Evolutionary conservation across 2,888 invertebrate species (phyloP).

Genomic region (Nomada goodeniana): DNA sequence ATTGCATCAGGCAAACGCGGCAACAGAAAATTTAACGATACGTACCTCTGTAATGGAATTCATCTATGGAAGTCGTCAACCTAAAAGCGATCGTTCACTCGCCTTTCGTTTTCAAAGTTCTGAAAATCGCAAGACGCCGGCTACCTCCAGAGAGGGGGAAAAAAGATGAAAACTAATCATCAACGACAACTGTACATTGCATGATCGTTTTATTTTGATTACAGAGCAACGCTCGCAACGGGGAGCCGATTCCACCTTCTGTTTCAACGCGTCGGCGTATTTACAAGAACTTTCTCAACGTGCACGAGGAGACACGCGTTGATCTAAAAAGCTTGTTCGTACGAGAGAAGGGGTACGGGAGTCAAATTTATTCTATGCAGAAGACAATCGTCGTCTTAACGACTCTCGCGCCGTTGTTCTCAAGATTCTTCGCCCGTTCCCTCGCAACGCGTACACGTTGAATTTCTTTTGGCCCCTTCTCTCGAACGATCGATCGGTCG

Average conservation of each 20-base stretch:
- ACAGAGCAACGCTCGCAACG: conserved; percentile 72
- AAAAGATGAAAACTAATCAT: conserved; percentile 3
- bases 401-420: neutral
- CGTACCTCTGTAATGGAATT: too few species aligned
- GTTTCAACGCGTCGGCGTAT: conserved; percentile 51
- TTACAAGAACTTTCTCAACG: conserved; percentile 51
- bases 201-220: conserved; percentile 79
- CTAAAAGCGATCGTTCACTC: neutral
- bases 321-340: conserved; percentile 40
- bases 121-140: neutral
- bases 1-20: too few species aligned
- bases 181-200: conserved; percentile 67
- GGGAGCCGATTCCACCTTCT: conserved; percentile 48
- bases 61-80: neutral
- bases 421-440: neutral
- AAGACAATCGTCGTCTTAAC: neutral
- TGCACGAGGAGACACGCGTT: conserved; percentile 38
- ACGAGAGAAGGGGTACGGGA: conserved; percentile 1
- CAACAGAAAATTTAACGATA: too few species aligned
- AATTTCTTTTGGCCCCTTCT: conserved; percentile 9
- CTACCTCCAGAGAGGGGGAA: neutral
- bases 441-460: neutral
- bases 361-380: neutral
- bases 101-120: neutral
- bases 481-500: conserved; percentile 25